These are phyloP conservation scores for Mongoloraphidia duomilia DNA, from an alignment of 2,888 invertebrate species.

Conservation along the genomic window DNA sequence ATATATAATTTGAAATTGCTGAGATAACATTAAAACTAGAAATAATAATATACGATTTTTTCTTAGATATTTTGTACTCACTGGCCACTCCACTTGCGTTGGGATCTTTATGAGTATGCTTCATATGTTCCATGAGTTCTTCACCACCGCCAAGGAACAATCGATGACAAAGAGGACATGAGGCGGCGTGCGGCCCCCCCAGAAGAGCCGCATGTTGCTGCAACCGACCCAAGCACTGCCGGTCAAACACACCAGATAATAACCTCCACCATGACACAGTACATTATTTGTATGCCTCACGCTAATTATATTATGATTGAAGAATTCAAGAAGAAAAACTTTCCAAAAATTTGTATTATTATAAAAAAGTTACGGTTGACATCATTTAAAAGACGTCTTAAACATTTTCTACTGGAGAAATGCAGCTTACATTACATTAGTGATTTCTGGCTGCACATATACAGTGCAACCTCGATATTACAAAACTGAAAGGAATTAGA, in stretches of 20 bases:
- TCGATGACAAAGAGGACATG: conserved; percentile 89
- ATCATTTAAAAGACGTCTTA: no score
- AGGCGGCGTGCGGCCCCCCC: conserved; percentile 83
- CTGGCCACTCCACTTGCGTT: conserved; percentile 78
- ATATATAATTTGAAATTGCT: neutral
- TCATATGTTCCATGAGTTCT: conserved; percentile 91
- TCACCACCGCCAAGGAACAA: conserved; percentile 86
- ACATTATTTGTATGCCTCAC: no score
- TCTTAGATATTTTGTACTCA: conserved; percentile 40
- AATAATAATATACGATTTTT: neutral
- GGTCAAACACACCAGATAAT: conserved; percentile 47
- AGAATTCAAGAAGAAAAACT: no score
- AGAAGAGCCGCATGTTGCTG: conserved; percentile 90
- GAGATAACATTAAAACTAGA: neutral
- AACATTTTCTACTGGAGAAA: no score
- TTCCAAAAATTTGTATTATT: no score
- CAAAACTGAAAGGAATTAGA: no score
- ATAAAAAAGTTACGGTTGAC: no score
- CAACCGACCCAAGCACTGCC: conserved; percentile 88
- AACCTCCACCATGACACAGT: conserved; percentile 22
- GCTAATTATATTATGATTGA: no score
- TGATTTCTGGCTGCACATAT: no score
- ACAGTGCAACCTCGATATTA: no score
- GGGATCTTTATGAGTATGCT: conserved; percentile 87
- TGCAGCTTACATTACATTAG: no score